Percentiles rank a stretch among this genome's conserved stretches.
These are phyloP conservation scores for Sturnira hondurensis DNA, from an alignment of 2,113 vertebrate species.

Conservation along the genomic window DNA sequence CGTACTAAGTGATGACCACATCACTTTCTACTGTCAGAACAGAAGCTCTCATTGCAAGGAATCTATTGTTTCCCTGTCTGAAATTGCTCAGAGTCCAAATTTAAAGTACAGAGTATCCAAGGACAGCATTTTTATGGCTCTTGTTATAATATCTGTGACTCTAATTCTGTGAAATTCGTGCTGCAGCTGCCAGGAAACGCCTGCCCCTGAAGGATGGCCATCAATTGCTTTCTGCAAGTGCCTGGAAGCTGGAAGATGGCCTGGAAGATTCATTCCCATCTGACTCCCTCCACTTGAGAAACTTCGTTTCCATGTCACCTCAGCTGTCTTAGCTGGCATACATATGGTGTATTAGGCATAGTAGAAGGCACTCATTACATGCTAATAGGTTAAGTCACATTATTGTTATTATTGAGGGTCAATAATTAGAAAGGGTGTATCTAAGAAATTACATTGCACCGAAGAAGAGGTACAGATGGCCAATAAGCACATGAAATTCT, in stretches of 20 bases:
- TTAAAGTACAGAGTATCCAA: background rate
- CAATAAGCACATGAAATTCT: background rate
- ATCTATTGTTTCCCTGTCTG: background rate
- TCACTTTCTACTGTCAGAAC: background rate
- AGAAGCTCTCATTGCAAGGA: background rate
- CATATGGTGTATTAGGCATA: background rate
- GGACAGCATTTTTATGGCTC: conserved; percentile 39
- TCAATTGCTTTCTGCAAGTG: background rate
- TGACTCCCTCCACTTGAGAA: background rate
- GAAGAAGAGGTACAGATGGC: background rate
- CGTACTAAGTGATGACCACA: background rate
- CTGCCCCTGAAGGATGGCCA: background rate
- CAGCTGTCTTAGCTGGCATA: background rate
- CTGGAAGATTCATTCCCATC: background rate
- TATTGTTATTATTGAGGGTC: background rate
- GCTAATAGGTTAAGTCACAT: background rate
- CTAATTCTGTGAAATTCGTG: conserved; percentile 3
- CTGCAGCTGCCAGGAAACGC: conserved; percentile 32
- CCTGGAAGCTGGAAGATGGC: background rate
- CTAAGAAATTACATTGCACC: background rate
- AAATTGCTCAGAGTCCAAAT: conserved; percentile 16
- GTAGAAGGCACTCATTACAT: background rate
- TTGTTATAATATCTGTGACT: conserved; percentile 12
- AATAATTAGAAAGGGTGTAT: background rate
- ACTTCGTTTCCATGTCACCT: background rate